Evolutionary conservation across 1,140 invertebrate genomes (phyloP), one percentile per base, ranked within the genome.

Genomic region (Drosophila pandora): DNA sequence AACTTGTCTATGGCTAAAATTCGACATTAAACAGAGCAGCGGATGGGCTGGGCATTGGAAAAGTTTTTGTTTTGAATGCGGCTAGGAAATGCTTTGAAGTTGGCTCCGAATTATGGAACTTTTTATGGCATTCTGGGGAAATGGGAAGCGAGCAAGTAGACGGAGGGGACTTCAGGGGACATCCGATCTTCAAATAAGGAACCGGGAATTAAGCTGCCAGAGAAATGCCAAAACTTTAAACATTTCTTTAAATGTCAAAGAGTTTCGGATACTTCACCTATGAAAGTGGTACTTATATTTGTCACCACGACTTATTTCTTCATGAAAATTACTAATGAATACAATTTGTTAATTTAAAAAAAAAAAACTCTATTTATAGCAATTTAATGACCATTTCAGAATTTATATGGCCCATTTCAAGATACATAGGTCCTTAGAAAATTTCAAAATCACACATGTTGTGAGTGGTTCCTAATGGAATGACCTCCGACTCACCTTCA

Each of bases 1-100:
- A 84, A 84, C 60, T 84, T 87, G 75, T 76, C 58, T 77, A 74
- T 60, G 75, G 81, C 81, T 47, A 74, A 87, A 84, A 70, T 87
- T 87, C 60, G 62, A 76, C 81, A 83, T 82, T 82, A 81, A 83
- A 82, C 69, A 85, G 78, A 80, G 54, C 54, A 30, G 22, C 41
- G 41, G 17, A 64, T 37, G 64, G 62, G 45, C 30, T 37, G 30
- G 32, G 32, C 17, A 37, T 65, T 74, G 47, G 54, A 77, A 84
- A 87, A 47, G 65, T 87, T 83, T 73, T 71, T 34, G 58, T 57
- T 65, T 68, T 68, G 68, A 58, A 65, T 63, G 69, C 55, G 69
- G 62, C 67, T 53, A 65, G 68, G 23, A 87, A 79, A 68, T 79
- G 67, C 84, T 88, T 88, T 78, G 74, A 87, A 84, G 72, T 88